phyloP scores from a whole-genome alignment of 2,113 vertebrate species.

The Riparia riparia region DNA sequence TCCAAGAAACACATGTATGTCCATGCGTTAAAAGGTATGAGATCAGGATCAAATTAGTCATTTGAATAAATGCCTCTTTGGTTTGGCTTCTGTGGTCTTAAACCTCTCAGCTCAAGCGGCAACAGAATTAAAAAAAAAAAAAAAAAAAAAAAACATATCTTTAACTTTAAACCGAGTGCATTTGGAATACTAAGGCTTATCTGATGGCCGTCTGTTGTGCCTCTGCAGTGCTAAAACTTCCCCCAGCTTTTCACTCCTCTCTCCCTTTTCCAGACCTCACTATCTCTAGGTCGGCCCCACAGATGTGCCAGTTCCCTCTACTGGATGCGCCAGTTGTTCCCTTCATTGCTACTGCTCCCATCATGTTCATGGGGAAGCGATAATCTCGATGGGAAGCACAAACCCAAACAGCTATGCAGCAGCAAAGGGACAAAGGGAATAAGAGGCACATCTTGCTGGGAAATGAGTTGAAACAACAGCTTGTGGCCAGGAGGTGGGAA shows the following conservation, averaged over 20 bases:
- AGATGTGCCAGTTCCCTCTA: not conserved
- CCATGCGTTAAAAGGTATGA: not conserved
- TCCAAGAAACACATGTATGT: not conserved
- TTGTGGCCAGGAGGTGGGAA: not conserved
- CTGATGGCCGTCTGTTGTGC: not conserved
- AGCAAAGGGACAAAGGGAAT: not conserved
- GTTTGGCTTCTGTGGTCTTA: not conserved
- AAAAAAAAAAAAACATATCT: not conserved
- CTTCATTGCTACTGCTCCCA: not conserved
- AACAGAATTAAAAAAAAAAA: not conserved
- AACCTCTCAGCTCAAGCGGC: not conserved
- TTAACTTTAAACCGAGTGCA: not conserved
- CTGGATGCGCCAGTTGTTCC: not conserved
- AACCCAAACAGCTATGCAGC: not conserved
- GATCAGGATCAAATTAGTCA: not conserved
- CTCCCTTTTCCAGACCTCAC: not conserved
- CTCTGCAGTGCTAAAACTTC: not conserved
- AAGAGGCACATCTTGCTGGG: not conserved
- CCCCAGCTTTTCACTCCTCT: not conserved
- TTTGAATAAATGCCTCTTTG: slow-evolving; percentile 1
- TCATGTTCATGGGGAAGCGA: fast-evolving
- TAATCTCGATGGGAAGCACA: not conserved
- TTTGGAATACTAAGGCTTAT: not conserved
- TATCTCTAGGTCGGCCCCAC: not conserved
- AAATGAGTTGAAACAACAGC: not conserved